Base-by-base conservation (phyloP, 35 echinoderm and acorn worm species). In the Nesometra sesokonis region DNA sequence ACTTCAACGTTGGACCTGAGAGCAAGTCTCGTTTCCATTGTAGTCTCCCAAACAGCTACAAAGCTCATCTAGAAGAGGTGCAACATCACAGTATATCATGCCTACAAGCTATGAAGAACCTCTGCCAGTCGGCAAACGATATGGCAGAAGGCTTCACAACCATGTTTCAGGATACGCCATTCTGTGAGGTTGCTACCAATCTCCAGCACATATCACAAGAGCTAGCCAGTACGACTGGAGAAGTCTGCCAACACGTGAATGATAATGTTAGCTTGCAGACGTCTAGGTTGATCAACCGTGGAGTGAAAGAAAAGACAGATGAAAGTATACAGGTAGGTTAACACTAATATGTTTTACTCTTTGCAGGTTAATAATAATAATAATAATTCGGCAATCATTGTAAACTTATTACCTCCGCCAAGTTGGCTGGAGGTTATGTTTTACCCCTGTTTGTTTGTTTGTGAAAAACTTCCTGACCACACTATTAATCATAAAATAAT, bases 201-300 rank as follows among this genome's bases (percentile, higher is more conserved):
- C 43, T 93, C 47, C 84, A 90, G 36, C 88, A 93, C 38, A 89
- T 90, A 29, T 85, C 88, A 23, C 92, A 93, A 17, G 92, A 93
- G 31, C 33, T 93, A 15, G 88, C 83, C 0, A 43, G 85, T 17
- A 85, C 88, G 46, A 93, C 92, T 31, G 79, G 43, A 35, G 77
- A 84, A 80, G 92, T 85, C 35, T 90, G 88, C 82, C 39, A 79
- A 37, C 85, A 87, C 0, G 85, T 93, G 13, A 76, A 89, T 29
- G 88, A 93, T 35, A 88, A 93, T 77, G 92, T 81, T 0, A 81
- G 78, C 31, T 88, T 85, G 36, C 86, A 87, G 88, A 85, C 90
- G 13, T 84, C 88, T 15, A 82, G 88, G 23, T 37, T 93, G 23
- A 83, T 93, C 11, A 80, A 83, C 27, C 86, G 80, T 36, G 85